Percentiles rank a stretch among this genome's conserved stretches.
Evolutionary conservation across 1,140 invertebrate species (phyloP).

Genomic region (Aphaenogaster rudis): DNA sequence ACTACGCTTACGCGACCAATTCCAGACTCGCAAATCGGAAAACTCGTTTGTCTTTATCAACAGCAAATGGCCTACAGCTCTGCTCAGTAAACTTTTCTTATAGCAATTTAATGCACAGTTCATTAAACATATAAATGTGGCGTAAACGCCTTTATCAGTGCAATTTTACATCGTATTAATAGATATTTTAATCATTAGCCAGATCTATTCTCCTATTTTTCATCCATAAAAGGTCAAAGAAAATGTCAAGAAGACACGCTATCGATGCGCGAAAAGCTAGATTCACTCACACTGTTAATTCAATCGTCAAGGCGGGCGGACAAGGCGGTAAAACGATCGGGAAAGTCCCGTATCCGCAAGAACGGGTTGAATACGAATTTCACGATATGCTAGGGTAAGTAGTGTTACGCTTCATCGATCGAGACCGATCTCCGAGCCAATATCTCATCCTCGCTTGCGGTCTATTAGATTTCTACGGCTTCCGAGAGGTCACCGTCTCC

Average conservation of each 20-base stretch:
- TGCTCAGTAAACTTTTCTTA: conserved; percentile 2
- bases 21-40: conserved; percentile 53
- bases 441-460: conserved; percentile 81
- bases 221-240: not conserved
- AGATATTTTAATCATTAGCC: not conserved
- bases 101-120: conserved; percentile 33
- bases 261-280: not conserved
- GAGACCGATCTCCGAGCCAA: conserved; percentile 77
- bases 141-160: conserved; percentile 15
- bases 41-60: conserved; percentile 75
- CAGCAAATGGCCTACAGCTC: conserved; percentile 37
- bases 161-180: conserved; percentile 13
- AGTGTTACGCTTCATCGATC: conserved; percentile 73
- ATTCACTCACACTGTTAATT: conserved; percentile 67
- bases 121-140: conserved; percentile 55
- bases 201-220: not conserved
- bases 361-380: conserved; percentile 55
- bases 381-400: conserved; percentile 62
- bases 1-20: conserved; percentile 37
- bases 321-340: not conserved
- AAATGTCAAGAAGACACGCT: not conserved
- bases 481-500: conserved; percentile 72
- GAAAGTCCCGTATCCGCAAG: conserved; percentile 18
- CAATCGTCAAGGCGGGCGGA: conserved; percentile 60
- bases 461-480: conserved; percentile 84